Percentiles rank a stretch among this genome's conserved stretches.
Evolutionary conservation across 2,888 invertebrate species (phyloP).

Genomic region (Helicoverpa assulta): DNA sequence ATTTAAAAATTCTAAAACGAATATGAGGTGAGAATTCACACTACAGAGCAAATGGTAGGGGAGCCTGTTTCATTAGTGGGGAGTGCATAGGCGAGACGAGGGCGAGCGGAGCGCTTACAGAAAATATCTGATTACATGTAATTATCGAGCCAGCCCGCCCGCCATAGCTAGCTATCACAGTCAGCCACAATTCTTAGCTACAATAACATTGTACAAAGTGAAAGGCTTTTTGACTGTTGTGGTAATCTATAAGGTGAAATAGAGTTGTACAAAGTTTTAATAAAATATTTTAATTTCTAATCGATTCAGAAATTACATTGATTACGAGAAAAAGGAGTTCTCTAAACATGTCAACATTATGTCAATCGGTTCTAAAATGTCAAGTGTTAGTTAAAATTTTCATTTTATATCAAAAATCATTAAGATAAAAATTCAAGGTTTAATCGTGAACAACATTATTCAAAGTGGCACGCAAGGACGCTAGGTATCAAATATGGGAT

Average conservation of each 20-base stretch:
- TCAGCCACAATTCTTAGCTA: constrained; percentile 45
- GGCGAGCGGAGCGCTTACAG: constrained; percentile 81
- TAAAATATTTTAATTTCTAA: neutral
- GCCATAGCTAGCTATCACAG: constrained; percentile 12
- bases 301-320: neutral
- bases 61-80: constrained; percentile 81
- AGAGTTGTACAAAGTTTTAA: neutral
- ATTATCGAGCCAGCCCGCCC: constrained; percentile 71
- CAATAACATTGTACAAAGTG: constrained; percentile 13
- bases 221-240: neutral
- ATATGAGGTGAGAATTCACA: constrained; percentile 28
- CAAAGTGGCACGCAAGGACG: constrained; percentile 84
- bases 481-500: constrained; percentile 85
- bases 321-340: neutral
- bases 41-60: constrained; percentile 66
- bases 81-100: constrained; percentile 79
- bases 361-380: constrained; percentile 22
- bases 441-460: constrained; percentile 45
- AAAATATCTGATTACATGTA: constrained; percentile 90
- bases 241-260: neutral
- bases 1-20: constrained; percentile 11
- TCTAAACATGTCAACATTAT: constrained; percentile 18
- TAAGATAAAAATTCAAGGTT: constrained; percentile 61
- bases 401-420: constrained; percentile 26
- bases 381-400: constrained; percentile 25